Conservation (phyloP, 2,113 vertebrate species). For the Campylomormyrus tamandua region DNA sequence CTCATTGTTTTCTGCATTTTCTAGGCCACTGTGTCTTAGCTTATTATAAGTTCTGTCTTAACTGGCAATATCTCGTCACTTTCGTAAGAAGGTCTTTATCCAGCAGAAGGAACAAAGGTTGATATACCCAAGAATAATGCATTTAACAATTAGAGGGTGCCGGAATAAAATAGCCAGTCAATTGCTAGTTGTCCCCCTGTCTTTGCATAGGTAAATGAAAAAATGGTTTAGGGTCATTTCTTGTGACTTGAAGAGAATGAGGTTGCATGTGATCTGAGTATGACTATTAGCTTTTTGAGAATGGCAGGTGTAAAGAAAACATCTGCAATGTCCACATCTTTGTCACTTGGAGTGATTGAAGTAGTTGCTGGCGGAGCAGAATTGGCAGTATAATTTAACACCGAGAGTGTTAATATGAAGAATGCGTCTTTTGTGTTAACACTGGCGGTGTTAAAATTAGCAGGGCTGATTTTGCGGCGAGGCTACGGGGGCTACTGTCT, state of each 20-base stretch:
- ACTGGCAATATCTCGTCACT: constrained; percentile 8
- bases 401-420: not conserved
- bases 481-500: not conserved
- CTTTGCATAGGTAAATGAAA: not conserved
- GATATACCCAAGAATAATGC: not conserved
- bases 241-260: not conserved
- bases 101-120: not conserved
- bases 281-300: not conserved
- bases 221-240: not conserved
- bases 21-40: constrained; percentile 22
- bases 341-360: not conserved
- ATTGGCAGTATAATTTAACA: not conserved
- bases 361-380: not conserved
- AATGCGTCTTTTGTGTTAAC: not conserved
- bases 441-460: not conserved
- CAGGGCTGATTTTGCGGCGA: not conserved
- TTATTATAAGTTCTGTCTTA: constrained; percentile 4
- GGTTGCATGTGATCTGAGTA: not conserved
- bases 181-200: not conserved
- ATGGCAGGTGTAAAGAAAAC: not conserved
- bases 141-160: not conserved
- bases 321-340: not conserved
- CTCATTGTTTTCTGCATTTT: constrained; percentile 18
- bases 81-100: not conserved
- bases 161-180: not conserved